Percentiles rank a stretch among this genome's conserved stretches.
Conservation (phyloP, 1,140 invertebrate genomes). For the Drosophila prosaltans region DNA sequence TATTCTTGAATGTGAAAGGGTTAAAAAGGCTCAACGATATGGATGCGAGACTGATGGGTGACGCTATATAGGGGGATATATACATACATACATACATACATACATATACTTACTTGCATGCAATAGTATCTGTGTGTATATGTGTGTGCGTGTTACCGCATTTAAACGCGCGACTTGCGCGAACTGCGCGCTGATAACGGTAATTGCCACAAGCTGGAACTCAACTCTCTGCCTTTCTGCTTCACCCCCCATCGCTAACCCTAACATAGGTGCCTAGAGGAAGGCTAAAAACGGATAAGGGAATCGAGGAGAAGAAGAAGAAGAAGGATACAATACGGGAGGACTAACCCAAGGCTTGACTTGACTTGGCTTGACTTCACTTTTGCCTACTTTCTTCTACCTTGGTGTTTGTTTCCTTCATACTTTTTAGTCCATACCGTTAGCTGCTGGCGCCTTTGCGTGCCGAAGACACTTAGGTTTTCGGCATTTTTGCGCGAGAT, state of each 20-base stretch:
- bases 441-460: constrained; percentile 45
- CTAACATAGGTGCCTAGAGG: constrained; percentile 26
- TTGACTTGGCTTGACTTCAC: constrained; percentile 39
- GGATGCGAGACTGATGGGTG: constrained; percentile 37
- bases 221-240: constrained; percentile 13
- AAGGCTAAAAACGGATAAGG: constrained; percentile 3
- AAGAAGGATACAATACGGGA: not conserved
- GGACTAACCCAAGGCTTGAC: constrained; percentile 11
- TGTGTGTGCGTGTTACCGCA: constrained; percentile 72
- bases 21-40: constrained; percentile 62
- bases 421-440: not conserved
- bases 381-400: constrained; percentile 20
- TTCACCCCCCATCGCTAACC: not conserved
- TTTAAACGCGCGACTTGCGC: constrained; percentile 79
- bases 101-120: constrained; percentile 24
- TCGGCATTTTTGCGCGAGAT: constrained; percentile 62
- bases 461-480: constrained; percentile 70
- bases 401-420: not conserved
- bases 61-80: constrained; percentile 12
- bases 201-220: constrained; percentile 80
- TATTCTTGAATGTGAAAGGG: constrained; percentile 68
- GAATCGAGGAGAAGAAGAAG: too few relatives aligned
- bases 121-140: constrained; percentile 43
- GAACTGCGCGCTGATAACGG: constrained; percentile 75
- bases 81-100: not conserved